phyloP scores from a whole-genome alignment of 2,113 vertebrate genomes.

The Numida meleagris region DNA sequence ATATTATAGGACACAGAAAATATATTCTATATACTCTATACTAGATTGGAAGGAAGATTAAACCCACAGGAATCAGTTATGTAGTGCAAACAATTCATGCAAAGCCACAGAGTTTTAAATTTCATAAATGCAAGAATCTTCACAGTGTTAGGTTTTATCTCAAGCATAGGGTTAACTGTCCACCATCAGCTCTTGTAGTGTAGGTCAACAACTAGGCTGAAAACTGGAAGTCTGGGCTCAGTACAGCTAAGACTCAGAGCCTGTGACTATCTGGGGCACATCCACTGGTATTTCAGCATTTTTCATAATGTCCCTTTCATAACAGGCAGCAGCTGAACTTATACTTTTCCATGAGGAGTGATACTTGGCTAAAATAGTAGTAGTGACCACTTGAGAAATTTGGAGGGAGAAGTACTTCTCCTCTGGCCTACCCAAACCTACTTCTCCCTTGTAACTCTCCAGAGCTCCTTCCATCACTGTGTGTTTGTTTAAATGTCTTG shows the following conservation, averaged over 20 bases:
- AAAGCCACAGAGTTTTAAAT: neutral
- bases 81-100: neutral
- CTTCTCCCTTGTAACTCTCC: neutral
- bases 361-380: constrained; percentile 7
- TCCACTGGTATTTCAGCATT: neutral
- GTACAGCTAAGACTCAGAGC: constrained; percentile 7
- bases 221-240: constrained; percentile 12
- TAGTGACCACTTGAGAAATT: neutral
- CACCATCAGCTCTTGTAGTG: neutral
- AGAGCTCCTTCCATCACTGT: neutral
- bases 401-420: neutral
- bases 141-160: neutral
- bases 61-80: neutral
- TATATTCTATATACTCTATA: neutral
- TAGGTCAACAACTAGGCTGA: neutral
- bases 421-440: neutral
- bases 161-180: neutral
- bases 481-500: neutral
- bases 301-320: neutral
- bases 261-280: neutral
- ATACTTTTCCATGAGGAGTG: neutral
- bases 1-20: neutral
- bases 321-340: neutral
- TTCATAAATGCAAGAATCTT: neutral
- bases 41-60: neutral